Conservation (phyloP, 2,113 vertebrate species). For the Cinclus mexicanus region DNA sequence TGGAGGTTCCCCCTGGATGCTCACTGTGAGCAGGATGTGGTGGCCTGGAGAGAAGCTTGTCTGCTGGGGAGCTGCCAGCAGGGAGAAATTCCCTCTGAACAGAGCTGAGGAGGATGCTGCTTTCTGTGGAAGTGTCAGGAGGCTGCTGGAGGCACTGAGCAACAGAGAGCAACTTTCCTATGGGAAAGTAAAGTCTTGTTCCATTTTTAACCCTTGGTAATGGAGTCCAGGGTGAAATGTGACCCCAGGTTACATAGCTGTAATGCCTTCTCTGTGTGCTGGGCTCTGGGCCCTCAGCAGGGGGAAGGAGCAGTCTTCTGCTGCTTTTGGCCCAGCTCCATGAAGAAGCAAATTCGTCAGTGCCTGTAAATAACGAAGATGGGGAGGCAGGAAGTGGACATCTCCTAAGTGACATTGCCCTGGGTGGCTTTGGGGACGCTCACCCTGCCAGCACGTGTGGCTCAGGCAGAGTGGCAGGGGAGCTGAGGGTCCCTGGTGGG, state of each 20-base stretch:
- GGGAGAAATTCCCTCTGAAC: background rate
- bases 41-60: background rate
- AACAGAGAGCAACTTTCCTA: constrained; percentile 59
- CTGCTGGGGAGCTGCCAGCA: background rate
- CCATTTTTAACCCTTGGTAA: constrained; percentile 77
- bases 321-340: constrained; percentile 60
- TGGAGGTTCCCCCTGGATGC: background rate
- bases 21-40: background rate
- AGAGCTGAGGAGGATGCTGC: constrained; percentile 20
- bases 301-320: constrained; percentile 42
- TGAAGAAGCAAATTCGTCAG: background rate
- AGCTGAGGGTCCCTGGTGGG: background rate
- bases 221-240: constrained; percentile 66
- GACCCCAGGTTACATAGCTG: constrained; percentile 74
- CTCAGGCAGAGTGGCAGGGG: background rate
- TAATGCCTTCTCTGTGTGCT: constrained; percentile 45
- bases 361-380: constrained; percentile 21
- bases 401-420: background rate
- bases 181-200: constrained; percentile 73
- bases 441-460: accelerated
- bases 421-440: background rate
- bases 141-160: background rate
- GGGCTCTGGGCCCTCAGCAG: constrained; percentile 29
- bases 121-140: constrained; percentile 3
- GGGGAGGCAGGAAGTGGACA: background rate